These are phyloP conservation scores for Metellina segmentata DNA, from an alignment of 2,888 invertebrate species.

Conservation along the genomic window DNA sequence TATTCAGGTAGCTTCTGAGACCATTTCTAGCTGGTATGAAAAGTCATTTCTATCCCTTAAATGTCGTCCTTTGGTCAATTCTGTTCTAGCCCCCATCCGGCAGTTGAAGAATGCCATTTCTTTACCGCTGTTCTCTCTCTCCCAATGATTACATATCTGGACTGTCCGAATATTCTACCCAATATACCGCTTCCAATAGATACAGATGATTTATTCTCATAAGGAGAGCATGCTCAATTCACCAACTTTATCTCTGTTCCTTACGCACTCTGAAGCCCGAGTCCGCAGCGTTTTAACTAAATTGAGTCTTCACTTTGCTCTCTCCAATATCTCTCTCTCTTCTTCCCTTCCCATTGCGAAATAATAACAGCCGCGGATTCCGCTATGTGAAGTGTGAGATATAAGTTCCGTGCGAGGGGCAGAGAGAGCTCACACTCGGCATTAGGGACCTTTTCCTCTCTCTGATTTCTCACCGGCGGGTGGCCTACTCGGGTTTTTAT, in stretches of 20 bases:
- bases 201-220: slow-evolving; percentile 49
- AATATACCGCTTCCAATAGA: slow-evolving; percentile 7
- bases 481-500: slow-evolving; percentile 68
- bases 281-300: slow-evolving; percentile 72
- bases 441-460: slow-evolving; percentile 54
- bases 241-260: slow-evolving; percentile 30
- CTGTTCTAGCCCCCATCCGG: background rate
- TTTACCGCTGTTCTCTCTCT: background rate
- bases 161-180: background rate
- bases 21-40: background rate
- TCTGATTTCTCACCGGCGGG: slow-evolving; percentile 67
- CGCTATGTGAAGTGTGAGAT: slow-evolving; percentile 62
- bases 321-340: slow-evolving; percentile 63
- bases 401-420: slow-evolving; percentile 33
- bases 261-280: slow-evolving; percentile 30
- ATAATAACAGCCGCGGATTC: slow-evolving; percentile 67
- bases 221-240: slow-evolving; percentile 13
- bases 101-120: no score
- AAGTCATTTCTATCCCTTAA: background rate
- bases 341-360: slow-evolving; percentile 33
- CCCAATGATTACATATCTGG: background rate
- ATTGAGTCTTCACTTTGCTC: slow-evolving; percentile 68
- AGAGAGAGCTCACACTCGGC: slow-evolving; percentile 57
- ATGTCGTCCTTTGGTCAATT: background rate
- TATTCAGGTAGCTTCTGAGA: background rate